These are phyloP conservation scores for Pimephales promelas DNA, from an alignment of 2,113 vertebrate genomes.

Conservation along the genomic window DNA sequence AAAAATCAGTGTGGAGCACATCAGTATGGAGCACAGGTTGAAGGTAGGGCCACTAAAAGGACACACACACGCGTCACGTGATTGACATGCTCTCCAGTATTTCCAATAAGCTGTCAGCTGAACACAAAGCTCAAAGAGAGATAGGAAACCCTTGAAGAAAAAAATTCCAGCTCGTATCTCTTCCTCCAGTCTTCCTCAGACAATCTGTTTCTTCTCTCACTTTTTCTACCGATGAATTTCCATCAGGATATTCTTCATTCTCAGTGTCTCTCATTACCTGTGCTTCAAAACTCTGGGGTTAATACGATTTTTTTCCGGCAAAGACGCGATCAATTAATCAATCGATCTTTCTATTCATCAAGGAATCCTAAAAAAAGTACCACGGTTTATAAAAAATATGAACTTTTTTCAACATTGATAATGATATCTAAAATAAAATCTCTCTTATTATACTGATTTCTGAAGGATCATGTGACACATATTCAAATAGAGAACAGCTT, in stretches of 20 bases:
- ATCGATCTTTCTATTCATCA: no score
- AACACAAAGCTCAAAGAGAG: background rate
- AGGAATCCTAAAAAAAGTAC: no score
- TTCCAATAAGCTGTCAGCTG: constrained; percentile 27
- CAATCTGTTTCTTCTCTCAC: constrained; percentile 14
- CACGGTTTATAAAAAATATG: no score
- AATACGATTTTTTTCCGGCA: no score
- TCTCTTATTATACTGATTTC: no score
- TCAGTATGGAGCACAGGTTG: background rate
- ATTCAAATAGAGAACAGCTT: no score
- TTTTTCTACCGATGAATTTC: background rate
- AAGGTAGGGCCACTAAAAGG: constrained; percentile 12
- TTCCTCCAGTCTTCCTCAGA: constrained; percentile 7
- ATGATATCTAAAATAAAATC: no score
- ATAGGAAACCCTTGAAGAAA: background rate
- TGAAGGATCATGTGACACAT: no score
- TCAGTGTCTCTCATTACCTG: background rate
- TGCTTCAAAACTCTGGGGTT: no score
- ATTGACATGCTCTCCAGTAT: constrained; percentile 31
- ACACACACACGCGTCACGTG: background rate
- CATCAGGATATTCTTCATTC: background rate
- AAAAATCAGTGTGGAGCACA: constrained; percentile 1
- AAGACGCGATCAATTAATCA: no score
- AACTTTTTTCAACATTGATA: no score
- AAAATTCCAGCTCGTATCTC: background rate